A percentile compares a stretch with the other conserved stretches of the same genome.
These are phyloP conservation scores for Sphaeridia pumilis DNA, from an alignment of 2,888 invertebrate genomes.

Conservation along the genomic window DNA sequence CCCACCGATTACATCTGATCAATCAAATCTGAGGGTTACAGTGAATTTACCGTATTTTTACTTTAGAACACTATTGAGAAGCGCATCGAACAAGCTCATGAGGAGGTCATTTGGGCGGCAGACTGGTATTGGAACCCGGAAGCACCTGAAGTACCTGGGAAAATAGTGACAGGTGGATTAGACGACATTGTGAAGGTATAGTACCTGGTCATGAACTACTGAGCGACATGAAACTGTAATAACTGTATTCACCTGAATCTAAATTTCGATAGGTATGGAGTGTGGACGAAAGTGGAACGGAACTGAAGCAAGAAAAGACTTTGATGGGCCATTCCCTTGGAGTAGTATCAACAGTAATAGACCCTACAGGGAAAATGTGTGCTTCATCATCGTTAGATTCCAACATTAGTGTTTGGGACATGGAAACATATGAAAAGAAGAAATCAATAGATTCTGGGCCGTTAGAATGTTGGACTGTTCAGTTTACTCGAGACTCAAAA, in stretches of 20 bases:
- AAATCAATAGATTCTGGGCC: conserved; percentile 80
- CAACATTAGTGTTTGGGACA: conserved; percentile 81
- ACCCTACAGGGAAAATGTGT: conserved; percentile 62
- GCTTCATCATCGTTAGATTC: conserved; percentile 93
- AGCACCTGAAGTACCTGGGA: conserved; percentile 19
- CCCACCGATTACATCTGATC: too few species aligned
- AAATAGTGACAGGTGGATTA: conserved; percentile 77
- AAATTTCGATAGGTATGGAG: conserved; percentile 31
- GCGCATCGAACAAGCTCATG: conserved; percentile 26
- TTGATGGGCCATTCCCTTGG: conserved; percentile 88
- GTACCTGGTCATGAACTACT: background rate
- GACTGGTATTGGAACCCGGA: conserved; percentile 30
- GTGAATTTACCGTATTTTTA: background rate
- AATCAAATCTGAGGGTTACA: too few species aligned
- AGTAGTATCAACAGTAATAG: conserved; percentile 86
- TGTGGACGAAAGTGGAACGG: conserved; percentile 51
- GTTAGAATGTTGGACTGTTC: conserved; percentile 91
- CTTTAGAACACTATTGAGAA: conserved; percentile 26
- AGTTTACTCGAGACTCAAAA: conserved; percentile 88
- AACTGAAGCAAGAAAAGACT: conserved; percentile 61
- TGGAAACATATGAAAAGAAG: conserved; percentile 70
- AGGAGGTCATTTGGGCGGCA: conserved; percentile 35
- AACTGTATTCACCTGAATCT: too few species aligned
- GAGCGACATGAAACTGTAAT: too few species aligned
- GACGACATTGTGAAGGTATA: conserved; percentile 80